Evolutionary conservation across 2,797 vertebrate genomes (phyloP).

Genomic region (Margarornis squamiger): DNA sequence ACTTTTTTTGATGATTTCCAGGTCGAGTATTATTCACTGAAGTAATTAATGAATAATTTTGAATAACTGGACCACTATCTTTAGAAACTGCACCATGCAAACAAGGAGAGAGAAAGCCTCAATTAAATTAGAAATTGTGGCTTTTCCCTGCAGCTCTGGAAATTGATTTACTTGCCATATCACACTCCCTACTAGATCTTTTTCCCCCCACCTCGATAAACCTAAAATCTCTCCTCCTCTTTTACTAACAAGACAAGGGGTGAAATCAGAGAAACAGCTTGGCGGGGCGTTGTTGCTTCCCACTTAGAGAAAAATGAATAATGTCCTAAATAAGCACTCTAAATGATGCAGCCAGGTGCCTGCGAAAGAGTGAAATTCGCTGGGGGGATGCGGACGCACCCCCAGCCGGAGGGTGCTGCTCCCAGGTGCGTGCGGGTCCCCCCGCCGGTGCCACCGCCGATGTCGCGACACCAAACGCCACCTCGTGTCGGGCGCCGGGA

Average conservation of each 20-base stretch:
- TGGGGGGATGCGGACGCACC: rapidly evolving
- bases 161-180: neutral
- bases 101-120: neutral
- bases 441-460: neutral
- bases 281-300: neutral
- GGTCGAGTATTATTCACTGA: constrained; percentile 17
- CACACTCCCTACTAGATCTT: neutral
- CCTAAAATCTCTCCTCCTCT: neutral
- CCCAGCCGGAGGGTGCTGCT: rapidly evolving
- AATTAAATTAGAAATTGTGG: neutral
- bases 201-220: rapidly evolving
- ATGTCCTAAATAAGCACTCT: neutral
- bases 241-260: neutral
- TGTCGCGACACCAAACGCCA: constrained; percentile 20
- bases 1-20: neutral
- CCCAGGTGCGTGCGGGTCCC: neutral
- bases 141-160: neutral
- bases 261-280: neutral
- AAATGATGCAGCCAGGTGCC: rapidly evolving
- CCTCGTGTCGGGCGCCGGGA: neutral
- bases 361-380: rapidly evolving
- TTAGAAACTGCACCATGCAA: constrained; percentile 28
- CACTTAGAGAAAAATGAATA: neutral
- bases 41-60: constrained; percentile 24
- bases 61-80: constrained; percentile 8